A percentile compares a stretch with the other conserved stretches of the same genome.
Evolutionary conservation across 53 echinoderm and acorn worm genomes (phyloP).

Genomic region (Paelopatides confundens): DNA sequence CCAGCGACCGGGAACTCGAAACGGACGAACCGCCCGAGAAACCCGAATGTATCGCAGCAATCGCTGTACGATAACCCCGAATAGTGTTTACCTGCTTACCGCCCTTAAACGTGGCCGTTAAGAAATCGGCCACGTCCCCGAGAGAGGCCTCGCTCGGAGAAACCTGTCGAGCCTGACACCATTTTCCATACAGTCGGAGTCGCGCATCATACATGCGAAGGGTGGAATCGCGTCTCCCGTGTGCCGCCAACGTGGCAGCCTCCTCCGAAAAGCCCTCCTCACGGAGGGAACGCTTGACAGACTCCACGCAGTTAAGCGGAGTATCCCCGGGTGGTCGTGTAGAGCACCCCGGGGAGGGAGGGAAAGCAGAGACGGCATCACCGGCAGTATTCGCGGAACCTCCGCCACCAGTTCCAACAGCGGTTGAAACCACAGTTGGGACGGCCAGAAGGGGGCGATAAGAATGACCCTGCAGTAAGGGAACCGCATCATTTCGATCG

Average conservation of each 20-base stretch:
- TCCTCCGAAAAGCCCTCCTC: no score
- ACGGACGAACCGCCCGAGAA: constrained; percentile 10
- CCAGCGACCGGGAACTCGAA: not conserved
- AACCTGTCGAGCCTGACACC: constrained; percentile 9
- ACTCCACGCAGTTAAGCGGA: not conserved
- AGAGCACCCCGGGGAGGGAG: not conserved
- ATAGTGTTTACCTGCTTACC: not conserved
- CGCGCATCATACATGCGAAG: not conserved
- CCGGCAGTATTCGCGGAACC: not conserved
- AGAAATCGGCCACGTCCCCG: no score
- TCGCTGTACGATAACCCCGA: constrained; percentile 8
- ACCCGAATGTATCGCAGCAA: constrained; percentile 29
- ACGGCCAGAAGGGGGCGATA: not conserved
- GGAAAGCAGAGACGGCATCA: not conserved
- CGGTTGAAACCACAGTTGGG: not conserved
- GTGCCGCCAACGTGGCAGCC: constrained; percentile 7
- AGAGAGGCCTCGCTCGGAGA: no score
- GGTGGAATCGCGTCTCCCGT: not conserved
- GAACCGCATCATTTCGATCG: not conserved
- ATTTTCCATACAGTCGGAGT: not conserved
- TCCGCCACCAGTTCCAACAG: not conserved
- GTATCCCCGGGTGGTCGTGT: not conserved
- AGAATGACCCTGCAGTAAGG: not conserved
- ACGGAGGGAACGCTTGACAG: not conserved
- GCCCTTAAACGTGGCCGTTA: not conserved